Evolutionary conservation across 2,888 invertebrate genomes (phyloP).

Genomic region (Xestia ashworthii): DNA sequence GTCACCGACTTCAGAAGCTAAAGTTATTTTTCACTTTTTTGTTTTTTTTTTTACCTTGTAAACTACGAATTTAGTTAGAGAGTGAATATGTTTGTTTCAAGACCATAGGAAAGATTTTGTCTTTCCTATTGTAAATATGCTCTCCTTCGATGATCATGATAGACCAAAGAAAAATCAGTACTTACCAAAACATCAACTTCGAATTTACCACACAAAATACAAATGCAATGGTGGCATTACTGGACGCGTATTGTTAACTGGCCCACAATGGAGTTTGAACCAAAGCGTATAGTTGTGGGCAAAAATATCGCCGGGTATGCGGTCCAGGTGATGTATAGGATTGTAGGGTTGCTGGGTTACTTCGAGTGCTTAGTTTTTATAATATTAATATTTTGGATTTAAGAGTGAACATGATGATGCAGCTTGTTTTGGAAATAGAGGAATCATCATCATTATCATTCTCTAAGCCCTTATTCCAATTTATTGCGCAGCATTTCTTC

Average conservation of each 20-base stretch:
- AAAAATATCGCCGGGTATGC: conserved; percentile 82
- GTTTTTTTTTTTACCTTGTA: too few relatives aligned
- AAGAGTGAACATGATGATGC: neutral
- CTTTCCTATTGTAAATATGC: neutral
- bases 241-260: conserved; percentile 77
- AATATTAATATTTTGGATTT: too few relatives aligned
- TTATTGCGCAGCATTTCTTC: neutral
- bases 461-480: neutral
- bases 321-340: conserved; percentile 73
- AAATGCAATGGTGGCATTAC: conserved; percentile 74
- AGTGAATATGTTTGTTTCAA: neutral
- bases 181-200: conserved; percentile 25
- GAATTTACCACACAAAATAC: conserved; percentile 44
- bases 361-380: neutral
- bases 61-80: too few relatives aligned
- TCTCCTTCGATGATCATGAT: neutral
- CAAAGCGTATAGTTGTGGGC: conserved; percentile 85
- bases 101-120: too few relatives aligned
- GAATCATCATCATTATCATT: neutral
- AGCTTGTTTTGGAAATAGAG: neutral
- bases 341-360: conserved; percentile 54
- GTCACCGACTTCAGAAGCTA: too few relatives aligned
- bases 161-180: neutral
- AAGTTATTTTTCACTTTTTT: too few relatives aligned
- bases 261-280: conserved; percentile 84